Evolutionary conservation across 2,797 vertebrate species (phyloP), one percentile per base, ranked within the genome.

Genomic region (Takifugu ocellatus): DNA sequence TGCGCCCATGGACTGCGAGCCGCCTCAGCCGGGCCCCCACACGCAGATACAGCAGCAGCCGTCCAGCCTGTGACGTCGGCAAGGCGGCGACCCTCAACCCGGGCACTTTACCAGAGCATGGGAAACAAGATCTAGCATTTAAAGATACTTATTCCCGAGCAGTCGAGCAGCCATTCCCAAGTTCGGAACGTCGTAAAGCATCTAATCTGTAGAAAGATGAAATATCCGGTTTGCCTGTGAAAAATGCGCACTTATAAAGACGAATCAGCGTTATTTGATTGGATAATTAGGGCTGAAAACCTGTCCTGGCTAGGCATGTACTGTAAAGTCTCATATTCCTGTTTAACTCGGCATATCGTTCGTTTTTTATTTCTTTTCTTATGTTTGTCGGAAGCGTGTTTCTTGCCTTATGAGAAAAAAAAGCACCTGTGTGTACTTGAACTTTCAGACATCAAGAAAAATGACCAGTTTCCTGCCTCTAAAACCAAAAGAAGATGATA

Each of bases 31-130:
- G 6, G 10, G 65, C 61, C 81, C 76, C 52, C 79, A 84, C 5
- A 0, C 77, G 17, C 10, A 17, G 46, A 3, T 5, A 3, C 70
- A 68, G 51, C 89, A 94, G 67, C 86, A 89, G 68, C 36, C 92
- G 14, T 92, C 92, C 55, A 94, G 92, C 79, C 78, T 94, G 89
- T 96, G 85, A 93, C 49, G 0, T 45, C 44, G 24, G 10, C 11
- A 49, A 61, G 43, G 31, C 36, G 47, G 9, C 25, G 17, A 36
- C 2, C 49, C 43, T 70, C 51, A 57, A 33, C 50, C 16, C 48
- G 33, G 63, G 71, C 74, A 82, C 79, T 87, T 86, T 83, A 81
- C 51, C 25, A 56, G 36, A 48, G 54, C 55, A 43, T 8, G 49
- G 60, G 54, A 5, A 61, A 68, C 6, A n/a, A 59, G 29, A 61